Conservation (phyloP, 2,888 invertebrate genomes). For the Watsonalla cultraria region DNA sequence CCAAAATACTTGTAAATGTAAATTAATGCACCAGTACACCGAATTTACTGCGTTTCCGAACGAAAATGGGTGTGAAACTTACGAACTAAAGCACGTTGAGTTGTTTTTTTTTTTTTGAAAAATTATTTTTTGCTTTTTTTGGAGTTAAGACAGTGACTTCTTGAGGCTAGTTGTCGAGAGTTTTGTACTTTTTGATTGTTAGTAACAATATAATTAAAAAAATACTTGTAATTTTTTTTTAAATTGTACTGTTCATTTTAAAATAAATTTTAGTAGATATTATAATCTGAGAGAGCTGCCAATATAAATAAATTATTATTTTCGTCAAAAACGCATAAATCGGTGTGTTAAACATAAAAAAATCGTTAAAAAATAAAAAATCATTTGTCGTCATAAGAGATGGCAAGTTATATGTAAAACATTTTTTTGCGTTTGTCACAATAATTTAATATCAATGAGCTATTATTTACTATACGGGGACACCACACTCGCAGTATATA, state of each 20-base stretch:
- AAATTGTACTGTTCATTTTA: neutral
- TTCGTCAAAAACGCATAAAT: neutral
- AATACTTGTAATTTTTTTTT: neutral
- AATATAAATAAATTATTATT: neutral
- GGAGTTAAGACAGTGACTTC: neutral
- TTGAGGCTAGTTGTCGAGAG: neutral
- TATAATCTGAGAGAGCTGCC: neutral
- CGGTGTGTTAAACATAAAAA: neutral
- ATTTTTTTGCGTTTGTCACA: neutral
- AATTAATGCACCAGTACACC: constrained; percentile 40
- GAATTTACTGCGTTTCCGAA: constrained; percentile 8
- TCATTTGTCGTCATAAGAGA: too few relatives aligned
- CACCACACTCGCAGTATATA: too few relatives aligned
- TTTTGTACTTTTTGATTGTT: constrained; percentile 15
- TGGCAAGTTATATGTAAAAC: neutral
- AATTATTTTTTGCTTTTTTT: too few relatives aligned
- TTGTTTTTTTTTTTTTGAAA: too few relatives aligned
- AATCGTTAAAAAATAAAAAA: neutral
- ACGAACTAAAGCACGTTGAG: neutral
- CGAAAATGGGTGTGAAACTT: neutral
- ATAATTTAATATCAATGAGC: too few relatives aligned
- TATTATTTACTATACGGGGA: too few relatives aligned
- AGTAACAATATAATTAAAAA: neutral
- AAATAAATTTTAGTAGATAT: neutral
- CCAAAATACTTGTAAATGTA: constrained; percentile 34